Evolutionary conservation across 1,140 invertebrate species (phyloP).

Genomic region (Gryllus bimaculatus): DNA sequence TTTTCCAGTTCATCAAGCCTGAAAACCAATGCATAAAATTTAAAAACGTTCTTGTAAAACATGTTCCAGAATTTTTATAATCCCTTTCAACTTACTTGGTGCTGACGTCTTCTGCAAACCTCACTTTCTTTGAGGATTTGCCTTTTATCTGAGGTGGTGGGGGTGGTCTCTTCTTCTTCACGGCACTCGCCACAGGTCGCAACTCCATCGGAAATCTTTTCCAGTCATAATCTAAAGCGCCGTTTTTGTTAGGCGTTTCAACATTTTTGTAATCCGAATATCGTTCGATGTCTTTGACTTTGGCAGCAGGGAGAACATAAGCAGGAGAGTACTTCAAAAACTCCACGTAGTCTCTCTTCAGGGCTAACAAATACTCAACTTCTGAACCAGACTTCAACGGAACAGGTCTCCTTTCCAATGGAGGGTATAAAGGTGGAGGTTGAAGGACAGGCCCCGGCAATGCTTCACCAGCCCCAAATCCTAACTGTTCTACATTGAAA

Average conservation of each 20-base stretch:
- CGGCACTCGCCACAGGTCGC: constrained; percentile 27
- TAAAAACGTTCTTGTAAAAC: not conserved
- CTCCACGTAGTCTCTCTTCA: constrained; percentile 49
- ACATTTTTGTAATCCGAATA: constrained; percentile 54
- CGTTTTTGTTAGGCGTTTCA: constrained; percentile 33
- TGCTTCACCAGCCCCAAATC: constrained; percentile 48
- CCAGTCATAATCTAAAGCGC: constrained; percentile 43
- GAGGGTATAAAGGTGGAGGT: constrained; percentile 58
- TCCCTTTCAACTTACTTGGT: not conserved
- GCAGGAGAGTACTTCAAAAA: constrained; percentile 44
- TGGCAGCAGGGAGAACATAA: constrained; percentile 36
- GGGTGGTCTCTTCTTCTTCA: constrained; percentile 26
- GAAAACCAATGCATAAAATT: constrained; percentile 26
- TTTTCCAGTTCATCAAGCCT: constrained; percentile 51
- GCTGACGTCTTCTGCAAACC: not conserved
- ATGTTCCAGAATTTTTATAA: not conserved
- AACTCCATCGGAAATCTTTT: constrained; percentile 44
- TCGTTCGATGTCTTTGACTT: constrained; percentile 50
- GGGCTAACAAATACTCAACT: constrained; percentile 42
- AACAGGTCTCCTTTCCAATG: constrained; percentile 48
- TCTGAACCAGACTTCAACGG: constrained; percentile 27
- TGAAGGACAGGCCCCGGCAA: constrained; percentile 47
- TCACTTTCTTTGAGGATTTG: not conserved
- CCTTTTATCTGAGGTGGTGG: too few species aligned
- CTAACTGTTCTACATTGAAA: constrained; percentile 52